A percentile compares a stretch with the other conserved stretches of the same genome.
phyloP scores from a whole-genome alignment of 1,140 invertebrate species.

The Bombus confusus region DNA sequence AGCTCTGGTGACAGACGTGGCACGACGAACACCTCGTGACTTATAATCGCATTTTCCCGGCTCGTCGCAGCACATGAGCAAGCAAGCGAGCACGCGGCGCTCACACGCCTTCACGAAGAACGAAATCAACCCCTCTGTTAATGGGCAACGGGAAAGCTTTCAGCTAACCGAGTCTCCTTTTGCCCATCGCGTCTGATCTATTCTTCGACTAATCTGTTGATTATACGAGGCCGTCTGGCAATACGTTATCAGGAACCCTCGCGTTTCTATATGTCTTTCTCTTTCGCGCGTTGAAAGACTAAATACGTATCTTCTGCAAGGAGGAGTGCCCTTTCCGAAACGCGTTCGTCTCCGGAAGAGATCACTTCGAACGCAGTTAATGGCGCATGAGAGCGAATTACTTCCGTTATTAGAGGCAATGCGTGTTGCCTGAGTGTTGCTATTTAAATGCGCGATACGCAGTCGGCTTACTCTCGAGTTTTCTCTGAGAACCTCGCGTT shows the following conservation, averaged over 20 bases:
- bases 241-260: conserved; percentile 79
- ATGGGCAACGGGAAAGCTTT: conserved; percentile 81
- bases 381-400: conserved; percentile 41
- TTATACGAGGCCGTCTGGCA: conserved; percentile 80
- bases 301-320: conserved; percentile 45
- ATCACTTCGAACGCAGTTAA: conserved; percentile 32
- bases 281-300: neutral
- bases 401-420: conserved; percentile 20
- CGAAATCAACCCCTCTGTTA: conserved; percentile 78
- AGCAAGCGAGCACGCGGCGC: conserved; percentile 48
- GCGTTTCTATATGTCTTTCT: conserved; percentile 30
- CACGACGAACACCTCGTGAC: conserved; percentile 79
- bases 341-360: conserved; percentile 27
- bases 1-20: conserved; percentile 54
- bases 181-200: conserved; percentile 78
- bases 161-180: conserved; percentile 80
- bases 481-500: neutral
- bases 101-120: conserved; percentile 68
- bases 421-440: neutral
- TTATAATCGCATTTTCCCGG: conserved; percentile 83
- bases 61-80: conserved; percentile 63
- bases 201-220: conserved; percentile 82
- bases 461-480: neutral
- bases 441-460: neutral
- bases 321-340: conserved; percentile 61